Evolutionary conservation across 2,888 invertebrate species (phyloP), one percentile per base, ranked within the genome.

Genomic region (Laspeyria flexula): DNA sequence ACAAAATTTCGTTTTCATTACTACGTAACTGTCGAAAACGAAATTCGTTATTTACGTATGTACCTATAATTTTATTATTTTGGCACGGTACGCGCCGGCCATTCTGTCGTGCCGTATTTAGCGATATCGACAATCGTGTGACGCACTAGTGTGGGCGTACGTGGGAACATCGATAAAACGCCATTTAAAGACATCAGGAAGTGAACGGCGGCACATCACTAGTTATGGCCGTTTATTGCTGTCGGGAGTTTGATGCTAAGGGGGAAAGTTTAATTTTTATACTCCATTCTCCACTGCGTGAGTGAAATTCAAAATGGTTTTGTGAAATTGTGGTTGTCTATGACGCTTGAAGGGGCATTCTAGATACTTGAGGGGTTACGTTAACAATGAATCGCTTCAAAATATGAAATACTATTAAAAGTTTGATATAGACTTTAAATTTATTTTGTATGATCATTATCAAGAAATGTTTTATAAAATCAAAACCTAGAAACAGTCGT

Each of bases 131-230:
- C 35, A 35, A 21, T 43, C 38, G 30, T 34, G 42, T 75, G 74
- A 71, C 73, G 70, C 71, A 66, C 43, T 50, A 51, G 11, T 49
- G 75, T 65, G 59, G 69, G 68, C 47, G 69, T 39, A 58, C 55
- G 68, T 63, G 65, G 68, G 58, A 53, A 63, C 54, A 51, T 50
- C 55, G 52, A 69, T 64, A 69, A 49, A 69, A 64, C 59, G 23
- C 66, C 69, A 55, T 64, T 55, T 61, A 58, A 41, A 61, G 69
- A 16, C 38, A 61, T 50, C 31, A 51, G 66, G 69, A 69, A 68
- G 65, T 55, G 57, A 55, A 53, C 43, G n/a, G 45, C 25, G 27
- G 18, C 35, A 39, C 38, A 55, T 40, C 12, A 47, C 46, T 47
- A 46, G 46, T 40, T 29, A 29, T 34, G 27, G 30, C 10, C 10